phyloP scores from a whole-genome alignment of 2,113 vertebrate species.

The Channa argus region DNA sequence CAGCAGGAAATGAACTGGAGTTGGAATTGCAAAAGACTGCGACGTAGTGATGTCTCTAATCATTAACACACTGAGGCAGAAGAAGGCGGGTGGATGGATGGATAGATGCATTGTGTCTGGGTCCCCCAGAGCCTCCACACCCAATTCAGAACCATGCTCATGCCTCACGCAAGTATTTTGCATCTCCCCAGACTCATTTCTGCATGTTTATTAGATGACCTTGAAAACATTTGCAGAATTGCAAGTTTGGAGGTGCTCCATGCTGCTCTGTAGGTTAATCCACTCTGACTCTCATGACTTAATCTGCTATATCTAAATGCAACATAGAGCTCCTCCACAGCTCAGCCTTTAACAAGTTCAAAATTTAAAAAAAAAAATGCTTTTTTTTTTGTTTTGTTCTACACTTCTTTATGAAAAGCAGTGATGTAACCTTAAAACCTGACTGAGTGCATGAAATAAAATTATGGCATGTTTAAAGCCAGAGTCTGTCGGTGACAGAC shows the following conservation, averaged over 20 bases:
- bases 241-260: background rate
- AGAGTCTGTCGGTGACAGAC: background rate
- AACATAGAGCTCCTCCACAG: background rate
- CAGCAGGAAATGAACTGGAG: conserved; percentile 48
- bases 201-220: conserved; percentile 30
- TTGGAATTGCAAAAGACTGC: conserved; percentile 45
- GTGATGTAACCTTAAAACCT: conserved; percentile 6
- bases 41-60: conserved; percentile 29
- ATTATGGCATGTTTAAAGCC: conserved; percentile 10
- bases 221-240: conserved; percentile 23
- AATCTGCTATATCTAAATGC: conserved; percentile 41
- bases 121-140: background rate
- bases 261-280: conserved; percentile 24
- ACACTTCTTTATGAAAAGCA: conserved; percentile 13
- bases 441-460: conserved; percentile 30
- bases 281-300: conserved; percentile 20
- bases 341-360: conserved; percentile 9
- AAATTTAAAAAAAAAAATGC: conserved; percentile 1
- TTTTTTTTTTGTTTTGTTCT: too few relatives aligned
- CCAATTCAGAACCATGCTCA: background rate
- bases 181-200: conserved; percentile 24
- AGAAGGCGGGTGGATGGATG: conserved; percentile 17
- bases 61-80: conserved; percentile 30
- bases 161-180: conserved; percentile 16
- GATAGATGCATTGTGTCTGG: background rate